Base-by-base conservation (phyloP, 2,888 invertebrate genomes). In the Eledone cirrhosa region DNA sequence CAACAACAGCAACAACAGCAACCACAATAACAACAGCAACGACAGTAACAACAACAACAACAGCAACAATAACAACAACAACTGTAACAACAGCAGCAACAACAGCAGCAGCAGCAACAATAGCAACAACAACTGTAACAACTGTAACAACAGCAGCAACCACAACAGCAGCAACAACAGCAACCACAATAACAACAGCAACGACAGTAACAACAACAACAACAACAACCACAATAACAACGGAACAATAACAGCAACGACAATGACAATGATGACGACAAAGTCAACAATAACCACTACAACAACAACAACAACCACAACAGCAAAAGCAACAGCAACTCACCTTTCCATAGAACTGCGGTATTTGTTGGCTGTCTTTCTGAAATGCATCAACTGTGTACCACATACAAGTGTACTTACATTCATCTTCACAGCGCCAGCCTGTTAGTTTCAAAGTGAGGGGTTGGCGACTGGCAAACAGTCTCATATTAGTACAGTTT, bases 321-420 rank as follows among this genome's bases (percentile, higher is more conserved):
- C n/a, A n/a, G n/a, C n/a, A 41, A 41, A 41, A 41, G 0, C 5
- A 41, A 41, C 41, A 41, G 5, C 11, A 53, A 82, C 83, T 87
- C 92, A 97, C 97, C 93, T 97, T 98, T 87, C 98, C 98, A 93
- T 95, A 94, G 91, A 98, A 98, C 90, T 98, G 98, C 5, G 97
- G 98, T 78, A 95, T 93, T n/a, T 91, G 90, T 90, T 93, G 93
- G 0, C 93, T 93, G 82, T 94, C 92, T 80, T 93, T 93, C 69
- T 93, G 89, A 89, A 96, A 97, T 41, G 93, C 93, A n/a, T 94
- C 92, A 0, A 97, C 96, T 0, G 97, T 96, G 79, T 93, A 92
- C 98, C 98, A 98, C 96, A 97, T 98, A 89, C 98, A 98, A 16
- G 93, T 91, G 89, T 98, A 97, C 83, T 93, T 93, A 88, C 98